phyloP scores from a whole-genome alignment of 2,888 invertebrate species.

The Phortica okadai region DNA sequence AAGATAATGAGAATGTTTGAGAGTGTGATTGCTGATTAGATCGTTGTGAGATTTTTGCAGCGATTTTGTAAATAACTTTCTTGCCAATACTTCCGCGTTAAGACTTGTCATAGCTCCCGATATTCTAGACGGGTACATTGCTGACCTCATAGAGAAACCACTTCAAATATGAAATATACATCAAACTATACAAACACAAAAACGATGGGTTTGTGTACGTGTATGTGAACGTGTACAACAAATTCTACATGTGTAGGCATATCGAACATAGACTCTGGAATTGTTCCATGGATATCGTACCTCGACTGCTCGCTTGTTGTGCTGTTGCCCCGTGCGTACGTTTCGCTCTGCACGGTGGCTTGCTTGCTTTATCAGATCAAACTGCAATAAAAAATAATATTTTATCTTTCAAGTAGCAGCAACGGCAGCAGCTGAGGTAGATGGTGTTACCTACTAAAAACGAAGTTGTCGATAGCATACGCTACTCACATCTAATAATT shows the following conservation, averaged over 20 bases:
- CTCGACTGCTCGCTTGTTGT: slow-evolving; percentile 44
- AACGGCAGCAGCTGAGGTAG: slow-evolving; percentile 31
- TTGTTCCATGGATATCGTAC: slow-evolving; percentile 72
- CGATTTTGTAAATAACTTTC: not conserved
- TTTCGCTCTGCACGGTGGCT: slow-evolving; percentile 54
- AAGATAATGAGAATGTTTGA: not conserved
- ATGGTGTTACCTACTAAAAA: not conserved
- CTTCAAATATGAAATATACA: not conserved
- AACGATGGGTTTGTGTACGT: not conserved
- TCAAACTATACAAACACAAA: not conserved
- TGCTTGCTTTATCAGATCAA: slow-evolving; percentile 72
- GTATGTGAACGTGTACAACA: not conserved
- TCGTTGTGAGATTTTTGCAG: slow-evolving; percentile 12
- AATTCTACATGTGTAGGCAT: slow-evolving; percentile 51
- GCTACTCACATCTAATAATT: slow-evolving; percentile 35
- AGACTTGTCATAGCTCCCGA: not conserved
- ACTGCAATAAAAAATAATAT: slow-evolving; percentile 71
- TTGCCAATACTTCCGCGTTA: not conserved
- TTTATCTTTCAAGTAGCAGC: slow-evolving; percentile 76
- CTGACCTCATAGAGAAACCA: slow-evolving; percentile 64
- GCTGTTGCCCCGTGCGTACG: slow-evolving; percentile 39
- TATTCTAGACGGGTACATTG: slow-evolving; percentile 51
- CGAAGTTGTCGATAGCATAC: slow-evolving; percentile 39
- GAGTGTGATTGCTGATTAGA: slow-evolving; percentile 6
- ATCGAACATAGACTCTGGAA: slow-evolving; percentile 61